Conservation (phyloP, 2,113 vertebrate species). For the Marmota monax region DNA sequence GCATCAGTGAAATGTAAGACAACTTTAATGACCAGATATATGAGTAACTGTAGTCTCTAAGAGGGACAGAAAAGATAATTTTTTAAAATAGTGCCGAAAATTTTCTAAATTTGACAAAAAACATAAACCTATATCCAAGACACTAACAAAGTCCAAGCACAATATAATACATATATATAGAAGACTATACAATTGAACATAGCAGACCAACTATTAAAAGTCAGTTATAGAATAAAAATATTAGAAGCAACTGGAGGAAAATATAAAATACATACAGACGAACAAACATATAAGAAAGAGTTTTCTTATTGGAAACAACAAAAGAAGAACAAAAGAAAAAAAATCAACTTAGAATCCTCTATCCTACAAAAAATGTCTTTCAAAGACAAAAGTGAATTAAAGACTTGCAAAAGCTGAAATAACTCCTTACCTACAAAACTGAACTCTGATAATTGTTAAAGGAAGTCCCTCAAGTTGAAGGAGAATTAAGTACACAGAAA, state of each 20-base stretch:
- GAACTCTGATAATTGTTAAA: neutral
- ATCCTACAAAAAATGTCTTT: neutral
- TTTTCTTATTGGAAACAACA: neutral
- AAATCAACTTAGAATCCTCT: neutral
- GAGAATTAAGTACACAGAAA: neutral
- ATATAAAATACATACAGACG: neutral
- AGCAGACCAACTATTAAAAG: neutral
- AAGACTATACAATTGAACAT: neutral
- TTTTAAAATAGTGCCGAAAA: neutral
- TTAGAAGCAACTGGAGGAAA: neutral
- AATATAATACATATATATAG: neutral
- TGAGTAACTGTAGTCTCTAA: neutral
- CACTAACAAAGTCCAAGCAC: neutral
- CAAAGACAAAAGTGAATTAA: neutral
- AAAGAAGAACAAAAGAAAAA: constrained; percentile 10
- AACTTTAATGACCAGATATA: neutral
- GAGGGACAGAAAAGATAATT: neutral
- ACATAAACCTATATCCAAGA: neutral
- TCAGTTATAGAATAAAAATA: neutral
- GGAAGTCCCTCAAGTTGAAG: neutral
- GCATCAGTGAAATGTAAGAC: neutral
- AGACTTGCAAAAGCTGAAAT: neutral
- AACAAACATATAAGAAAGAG: neutral
- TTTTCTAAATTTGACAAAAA: neutral
- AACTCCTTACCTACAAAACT: neutral